Base-by-base conservation (phyloP, 2,797 vertebrate genomes). In the Peromyscus melanophrys region DNA sequence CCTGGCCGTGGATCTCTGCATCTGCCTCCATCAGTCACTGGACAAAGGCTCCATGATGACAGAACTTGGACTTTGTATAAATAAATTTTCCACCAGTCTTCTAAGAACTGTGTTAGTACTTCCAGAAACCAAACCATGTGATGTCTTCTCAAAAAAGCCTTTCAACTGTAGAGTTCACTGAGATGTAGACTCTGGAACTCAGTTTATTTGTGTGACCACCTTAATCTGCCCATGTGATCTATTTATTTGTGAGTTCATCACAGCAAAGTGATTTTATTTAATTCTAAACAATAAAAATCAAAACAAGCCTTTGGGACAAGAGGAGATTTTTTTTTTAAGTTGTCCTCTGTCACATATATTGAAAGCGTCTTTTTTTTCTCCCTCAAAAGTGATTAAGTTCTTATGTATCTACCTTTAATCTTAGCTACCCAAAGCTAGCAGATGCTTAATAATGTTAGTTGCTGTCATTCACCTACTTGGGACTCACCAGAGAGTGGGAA, bases 321-420 rank as follows among this genome's bases (percentile, higher is more conserved):
- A 21, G 17, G 57, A 40, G 81, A 75, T 65, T 46, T 14, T 75
- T n/a, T 52, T 31, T 75, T n/a, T 4, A 71, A 71, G 10, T 57
- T 88, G 7, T 19, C 81, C 55, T 92, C 9, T 89, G 40, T 16
- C 31, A 83, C 34, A 31, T 75, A 12, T 75, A 91, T 86, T 46
- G 52, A 88, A 96, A 90, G 11, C 37, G 37, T 40, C 76, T 43
- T 40, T 97, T 85, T 65, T 55, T 95, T 55, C 12, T 78, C 59
- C 69, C 55, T 59, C 2, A 12, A 84, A 89, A 90, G 17, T 67
- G 31, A 76, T 82, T 77, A 88, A 91, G 10, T 89, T 6, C 43
- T 49, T 86, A 1, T 87, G 1, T 82, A 61, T 55, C 61, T 87
- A 9, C 46, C 83, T 95, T 94, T 73, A 61, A 88, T 34, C 10